Evolutionary conservation across 2,888 invertebrate genomes (phyloP).

Genomic region (Bellardia bayeri): DNA sequence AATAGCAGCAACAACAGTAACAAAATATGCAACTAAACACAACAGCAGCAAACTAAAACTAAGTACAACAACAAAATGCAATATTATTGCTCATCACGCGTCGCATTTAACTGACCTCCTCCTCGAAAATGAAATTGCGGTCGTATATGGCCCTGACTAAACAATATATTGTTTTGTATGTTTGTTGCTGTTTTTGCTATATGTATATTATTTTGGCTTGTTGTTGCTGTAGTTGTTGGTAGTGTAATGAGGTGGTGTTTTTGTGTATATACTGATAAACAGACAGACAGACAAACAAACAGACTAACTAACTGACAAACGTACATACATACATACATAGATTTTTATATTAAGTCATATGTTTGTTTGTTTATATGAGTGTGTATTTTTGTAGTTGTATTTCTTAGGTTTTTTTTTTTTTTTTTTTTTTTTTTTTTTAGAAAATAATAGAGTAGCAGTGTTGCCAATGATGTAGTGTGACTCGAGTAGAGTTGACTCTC

Average conservation of each 20-base stretch:
- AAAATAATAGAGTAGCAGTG: neutral
- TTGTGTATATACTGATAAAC: constrained; percentile 48
- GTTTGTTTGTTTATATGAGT: constrained; percentile 39
- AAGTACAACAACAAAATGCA: constrained; percentile 51
- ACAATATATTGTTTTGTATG: constrained; percentile 25
- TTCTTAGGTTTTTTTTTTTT: constrained; percentile 14
- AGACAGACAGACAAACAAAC: neutral
- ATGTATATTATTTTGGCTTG: neutral
- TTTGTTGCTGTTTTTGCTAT: constrained; percentile 46
- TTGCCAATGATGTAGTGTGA: constrained; percentile 3
- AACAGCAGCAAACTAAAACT: constrained; percentile 37
- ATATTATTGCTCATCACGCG: constrained; percentile 72
- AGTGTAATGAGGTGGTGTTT: constrained; percentile 62
- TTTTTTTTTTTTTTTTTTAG: constrained; percentile 17
- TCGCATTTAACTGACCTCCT: constrained; percentile 73
- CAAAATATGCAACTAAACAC: constrained; percentile 45
- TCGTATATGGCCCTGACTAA: constrained; percentile 72
- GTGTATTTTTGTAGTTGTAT: neutral
- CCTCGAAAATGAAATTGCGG: constrained; percentile 72
- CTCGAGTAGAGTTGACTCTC: too few species aligned
- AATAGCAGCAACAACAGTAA: constrained; percentile 16
- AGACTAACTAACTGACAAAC: constrained; percentile 15
- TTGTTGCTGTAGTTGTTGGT: constrained; percentile 25
- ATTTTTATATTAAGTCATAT: constrained; percentile 63
- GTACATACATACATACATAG: neutral